Evolutionary conservation across 2,888 invertebrate genomes (phyloP).

Genomic region (Cosmia trapezina): DNA sequence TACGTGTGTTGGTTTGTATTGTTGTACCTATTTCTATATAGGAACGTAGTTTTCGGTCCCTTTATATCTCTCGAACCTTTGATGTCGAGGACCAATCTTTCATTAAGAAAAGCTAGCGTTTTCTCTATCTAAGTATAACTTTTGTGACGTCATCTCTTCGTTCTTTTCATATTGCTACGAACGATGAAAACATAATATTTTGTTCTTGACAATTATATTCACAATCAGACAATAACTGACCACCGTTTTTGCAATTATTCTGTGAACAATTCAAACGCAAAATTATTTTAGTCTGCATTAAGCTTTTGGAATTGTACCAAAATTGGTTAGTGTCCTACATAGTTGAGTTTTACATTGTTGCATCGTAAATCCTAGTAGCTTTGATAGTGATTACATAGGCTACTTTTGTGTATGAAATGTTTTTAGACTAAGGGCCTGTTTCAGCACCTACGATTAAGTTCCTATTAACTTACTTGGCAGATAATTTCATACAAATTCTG

Average conservation of each 20-base stretch:
- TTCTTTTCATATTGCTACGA: conserved; percentile 17
- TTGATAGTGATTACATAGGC: conserved; percentile 39
- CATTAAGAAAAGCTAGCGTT: conserved; percentile 19
- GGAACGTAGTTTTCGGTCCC: conserved; percentile 16
- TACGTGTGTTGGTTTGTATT: conserved; percentile 28
- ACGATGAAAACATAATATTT: conserved; percentile 7
- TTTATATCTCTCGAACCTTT: conserved; percentile 35
- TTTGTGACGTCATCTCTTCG: conserved; percentile 31
- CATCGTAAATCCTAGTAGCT: conserved; percentile 63
- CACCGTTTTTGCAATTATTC: conserved; percentile 40
- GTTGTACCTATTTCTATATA: conserved; percentile 1
- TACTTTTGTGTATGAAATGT: conserved; percentile 22
- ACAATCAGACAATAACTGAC: conserved; percentile 17
- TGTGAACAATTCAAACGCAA: conserved; percentile 49
- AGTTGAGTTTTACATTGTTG: conserved; percentile 69
- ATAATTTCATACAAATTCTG: no score
- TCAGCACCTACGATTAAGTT: no score
- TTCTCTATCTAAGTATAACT: not conserved
- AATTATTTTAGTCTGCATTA: conserved; percentile 60
- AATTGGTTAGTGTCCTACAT: conserved; percentile 68
- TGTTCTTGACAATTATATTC: conserved; percentile 23
- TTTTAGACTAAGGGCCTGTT: no score
- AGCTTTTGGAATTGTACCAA: conserved; percentile 72
- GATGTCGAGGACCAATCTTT: conserved; percentile 41
- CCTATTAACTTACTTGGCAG: no score